Percentiles rank a stretch among this genome's conserved stretches.
Evolutionary conservation across 2,888 invertebrate genomes (phyloP).

Genomic region (Cabera pusaria): DNA sequence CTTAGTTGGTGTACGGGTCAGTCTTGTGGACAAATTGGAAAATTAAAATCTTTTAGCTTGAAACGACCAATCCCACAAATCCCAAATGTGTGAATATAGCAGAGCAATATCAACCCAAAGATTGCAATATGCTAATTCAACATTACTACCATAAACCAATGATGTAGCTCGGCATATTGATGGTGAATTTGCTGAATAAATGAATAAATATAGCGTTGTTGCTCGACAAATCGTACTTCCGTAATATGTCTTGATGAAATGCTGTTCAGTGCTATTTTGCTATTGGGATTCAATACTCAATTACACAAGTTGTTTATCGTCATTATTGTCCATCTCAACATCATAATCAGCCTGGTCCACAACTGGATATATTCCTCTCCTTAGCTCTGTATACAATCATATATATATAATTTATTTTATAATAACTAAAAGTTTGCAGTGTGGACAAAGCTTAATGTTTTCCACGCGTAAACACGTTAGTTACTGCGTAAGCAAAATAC

Average conservation of each 20-base stretch:
- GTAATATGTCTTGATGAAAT: conserved; percentile 43
- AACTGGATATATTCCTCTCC: too few species aligned
- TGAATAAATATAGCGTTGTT: conserved; percentile 10
- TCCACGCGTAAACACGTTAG: conserved; percentile 47
- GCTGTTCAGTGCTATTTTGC: too few species aligned
- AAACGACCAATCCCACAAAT: conserved; percentile 23
- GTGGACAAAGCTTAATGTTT: conserved; percentile 42
- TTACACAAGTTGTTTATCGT: too few species aligned
- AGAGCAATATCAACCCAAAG: conserved; percentile 9
- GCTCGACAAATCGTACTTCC: conserved; percentile 15
- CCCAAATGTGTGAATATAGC: too few species aligned
- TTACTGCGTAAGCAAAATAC: conserved; percentile 62
- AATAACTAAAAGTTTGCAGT: too few species aligned
- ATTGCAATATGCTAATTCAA: conserved; percentile 28
- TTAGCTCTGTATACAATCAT: too few species aligned
- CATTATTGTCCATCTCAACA: too few species aligned
- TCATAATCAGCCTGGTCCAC: too few species aligned
- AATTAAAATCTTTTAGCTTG: conserved; percentile 52
- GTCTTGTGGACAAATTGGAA: conserved; percentile 45
- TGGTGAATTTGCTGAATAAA: conserved; percentile 12
- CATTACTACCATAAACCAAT: conserved; percentile 2
- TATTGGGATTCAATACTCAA: too few species aligned
- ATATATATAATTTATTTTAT: too few species aligned
- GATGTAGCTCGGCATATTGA: conserved; percentile 4
- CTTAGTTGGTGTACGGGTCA: conserved; percentile 36